Base-by-base conservation (phyloP, 2,113 vertebrate genomes). In the Haliaeetus leucogaster region DNA sequence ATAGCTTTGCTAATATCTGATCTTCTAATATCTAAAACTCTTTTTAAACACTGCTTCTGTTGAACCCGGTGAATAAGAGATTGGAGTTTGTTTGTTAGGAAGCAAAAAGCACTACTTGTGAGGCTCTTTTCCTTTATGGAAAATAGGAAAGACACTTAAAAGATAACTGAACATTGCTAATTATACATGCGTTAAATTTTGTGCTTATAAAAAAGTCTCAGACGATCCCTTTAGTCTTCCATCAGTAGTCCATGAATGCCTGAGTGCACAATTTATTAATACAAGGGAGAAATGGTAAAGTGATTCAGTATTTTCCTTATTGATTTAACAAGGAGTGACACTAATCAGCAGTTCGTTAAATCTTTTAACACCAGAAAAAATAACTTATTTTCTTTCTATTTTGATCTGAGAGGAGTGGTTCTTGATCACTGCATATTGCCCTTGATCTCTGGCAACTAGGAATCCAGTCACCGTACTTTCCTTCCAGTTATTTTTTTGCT, bases 311-410 rank as follows among this genome's bases (percentile, higher is more conserved):
- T 63, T 97, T 96, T 92, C 29, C 47, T 85, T 91, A 89, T 65
- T 97, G 96, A 95, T 88, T 89, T 95, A 96, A 96, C 77, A 90
- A 94, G 83, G 82, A 95, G 53, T 93, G 93, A 97, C 73, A 70
- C 88, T 95, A 79, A 82, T 85, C 43, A 56, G 77, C 3, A 0
- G 20, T 76, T 97, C 56, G 65, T 84, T 94, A 90, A 86, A 88
- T 74, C 71, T 96, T 97, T 93, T 91, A 89, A 82, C n/a, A 67
- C 62, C 30, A 83, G 83, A n/a, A 92, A 90, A 97, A 93, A 92
- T 43, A 45, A 47, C 29, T 47, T 47, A 18, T 40, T 72, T 96
- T 93, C 42, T 86, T 66, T 80, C 82, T 91, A 16, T 94, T 91
- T 95, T 94, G 66, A 65, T 96, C 92, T 65, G 29, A 93, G 61